Percentiles rank a stretch among this genome's conserved stretches.
phyloP scores from a whole-genome alignment of 1,140 invertebrate genomes.

The Euglossa dilemma region DNA sequence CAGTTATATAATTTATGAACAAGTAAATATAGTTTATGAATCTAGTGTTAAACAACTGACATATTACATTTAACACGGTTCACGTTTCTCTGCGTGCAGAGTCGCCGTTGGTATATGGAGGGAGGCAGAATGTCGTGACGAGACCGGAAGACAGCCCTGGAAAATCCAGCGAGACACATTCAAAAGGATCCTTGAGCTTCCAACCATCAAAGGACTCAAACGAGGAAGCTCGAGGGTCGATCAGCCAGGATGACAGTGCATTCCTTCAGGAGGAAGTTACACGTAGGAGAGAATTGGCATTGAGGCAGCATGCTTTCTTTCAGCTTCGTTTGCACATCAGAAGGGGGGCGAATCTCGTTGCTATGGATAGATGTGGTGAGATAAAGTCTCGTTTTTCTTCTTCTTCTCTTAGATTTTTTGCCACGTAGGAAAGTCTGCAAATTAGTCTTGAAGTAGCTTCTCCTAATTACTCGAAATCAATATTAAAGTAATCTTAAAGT shows the following conservation, averaged over 20 bases:
- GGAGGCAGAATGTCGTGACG: slow-evolving; percentile 58
- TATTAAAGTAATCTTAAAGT: background rate
- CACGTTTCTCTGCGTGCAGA: slow-evolving; percentile 56
- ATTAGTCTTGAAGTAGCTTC: background rate
- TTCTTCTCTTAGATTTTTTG: background rate
- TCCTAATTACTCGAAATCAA: background rate
- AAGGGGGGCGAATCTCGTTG: slow-evolving; percentile 93
- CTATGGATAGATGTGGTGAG: slow-evolving; percentile 97
- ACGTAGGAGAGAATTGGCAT: slow-evolving; percentile 86
- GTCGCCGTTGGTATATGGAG: slow-evolving; percentile 70
- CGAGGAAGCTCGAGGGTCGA: slow-evolving; percentile 47
- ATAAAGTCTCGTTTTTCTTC: slow-evolving; percentile 27
- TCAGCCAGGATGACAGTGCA: slow-evolving; percentile 63
- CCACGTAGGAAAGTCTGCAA: background rate
- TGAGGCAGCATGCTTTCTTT: slow-evolving; percentile 94
- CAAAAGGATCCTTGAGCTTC: slow-evolving; percentile 63
- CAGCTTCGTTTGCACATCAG: slow-evolving; percentile 93
- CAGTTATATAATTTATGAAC: no score
- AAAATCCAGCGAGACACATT: slow-evolving; percentile 66
- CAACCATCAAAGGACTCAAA: slow-evolving; percentile 37
- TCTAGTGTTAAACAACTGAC: no score
- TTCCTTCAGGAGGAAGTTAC: slow-evolving; percentile 84
- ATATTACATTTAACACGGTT: background rate
- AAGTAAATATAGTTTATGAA: no score
- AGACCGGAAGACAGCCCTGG: slow-evolving; percentile 69